A percentile compares a stretch with the other conserved stretches of the same genome.
These are phyloP conservation scores for Malurus melanocephalus DNA, from an alignment of 2,113 vertebrate genomes.

Conservation along the genomic window DNA sequence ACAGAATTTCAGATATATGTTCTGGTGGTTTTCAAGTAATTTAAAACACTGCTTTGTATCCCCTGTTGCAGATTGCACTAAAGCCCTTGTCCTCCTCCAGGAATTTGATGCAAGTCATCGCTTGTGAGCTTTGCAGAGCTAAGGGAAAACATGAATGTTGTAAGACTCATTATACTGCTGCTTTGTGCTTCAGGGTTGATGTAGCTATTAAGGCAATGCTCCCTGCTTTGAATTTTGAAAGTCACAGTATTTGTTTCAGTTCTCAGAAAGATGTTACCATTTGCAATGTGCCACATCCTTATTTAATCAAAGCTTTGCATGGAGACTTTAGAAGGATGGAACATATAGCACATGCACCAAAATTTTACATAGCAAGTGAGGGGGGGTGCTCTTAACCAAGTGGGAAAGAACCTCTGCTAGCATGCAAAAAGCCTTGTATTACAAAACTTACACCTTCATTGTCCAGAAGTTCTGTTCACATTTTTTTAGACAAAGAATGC, in stretches of 20 bases:
- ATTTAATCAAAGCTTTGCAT: neutral
- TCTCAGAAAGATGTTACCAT: neutral
- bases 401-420: neutral
- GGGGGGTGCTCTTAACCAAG: neutral
- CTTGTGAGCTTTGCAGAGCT: neutral
- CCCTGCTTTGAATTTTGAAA: neutral
- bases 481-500: neutral
- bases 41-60: neutral
- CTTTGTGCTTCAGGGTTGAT: neutral
- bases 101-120: accelerated
- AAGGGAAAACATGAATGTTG: neutral
- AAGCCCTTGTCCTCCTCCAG: neutral
- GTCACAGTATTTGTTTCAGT: neutral
- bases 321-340: neutral
- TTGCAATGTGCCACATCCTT: neutral
- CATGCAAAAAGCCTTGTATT: neutral
- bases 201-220: neutral
- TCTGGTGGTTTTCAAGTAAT: neutral
- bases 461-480: neutral
- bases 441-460: neutral
- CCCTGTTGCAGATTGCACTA: neutral
- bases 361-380: neutral
- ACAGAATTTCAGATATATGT: neutral
- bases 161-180: neutral
- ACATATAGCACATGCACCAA: neutral